Evolutionary conservation across 2,888 invertebrate species (phyloP).

Genomic region (Eupithecia vulgata): DNA sequence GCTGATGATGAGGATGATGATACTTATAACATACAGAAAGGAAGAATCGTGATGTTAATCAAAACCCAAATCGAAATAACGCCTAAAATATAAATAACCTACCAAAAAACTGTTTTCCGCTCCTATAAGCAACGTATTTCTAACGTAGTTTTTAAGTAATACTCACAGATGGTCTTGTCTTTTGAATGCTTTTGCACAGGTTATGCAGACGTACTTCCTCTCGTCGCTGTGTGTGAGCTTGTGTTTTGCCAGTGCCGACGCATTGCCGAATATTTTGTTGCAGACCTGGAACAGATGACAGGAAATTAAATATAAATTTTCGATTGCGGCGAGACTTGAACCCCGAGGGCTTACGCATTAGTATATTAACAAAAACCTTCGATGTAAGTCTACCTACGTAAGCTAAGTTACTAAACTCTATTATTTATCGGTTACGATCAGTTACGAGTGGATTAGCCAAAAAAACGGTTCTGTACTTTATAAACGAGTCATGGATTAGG

Average conservation of each 20-base stretch:
- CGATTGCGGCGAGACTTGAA: too few species aligned
- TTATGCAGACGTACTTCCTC: conserved; percentile 96
- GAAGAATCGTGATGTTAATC: neutral
- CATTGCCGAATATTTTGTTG: conserved; percentile 98
- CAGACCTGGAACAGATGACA: conserved; percentile 88
- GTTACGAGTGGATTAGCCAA: too few species aligned
- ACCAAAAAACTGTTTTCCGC: neutral
- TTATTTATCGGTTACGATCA: too few species aligned
- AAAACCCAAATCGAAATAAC: neutral
- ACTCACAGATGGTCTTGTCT: conserved; percentile 99
- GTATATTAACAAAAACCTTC: too few species aligned
- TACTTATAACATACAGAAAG: neutral
- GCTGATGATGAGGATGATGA: too few species aligned
- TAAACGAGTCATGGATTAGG: neutral
- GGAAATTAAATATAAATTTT: too few species aligned
- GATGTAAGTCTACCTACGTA: neutral
- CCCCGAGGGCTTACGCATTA: too few species aligned
- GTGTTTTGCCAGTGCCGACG: conserved; percentile 97
- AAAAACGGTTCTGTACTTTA: too few species aligned
- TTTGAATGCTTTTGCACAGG: conserved; percentile 99
- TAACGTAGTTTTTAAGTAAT: conserved; percentile 30
- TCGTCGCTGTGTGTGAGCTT: conserved; percentile 99
- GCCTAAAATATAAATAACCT: neutral
- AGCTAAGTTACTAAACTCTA: too few species aligned
- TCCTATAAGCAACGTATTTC: neutral